Conservation (phyloP, 2,888 invertebrate species). For the Plagiodera versicolora region DNA sequence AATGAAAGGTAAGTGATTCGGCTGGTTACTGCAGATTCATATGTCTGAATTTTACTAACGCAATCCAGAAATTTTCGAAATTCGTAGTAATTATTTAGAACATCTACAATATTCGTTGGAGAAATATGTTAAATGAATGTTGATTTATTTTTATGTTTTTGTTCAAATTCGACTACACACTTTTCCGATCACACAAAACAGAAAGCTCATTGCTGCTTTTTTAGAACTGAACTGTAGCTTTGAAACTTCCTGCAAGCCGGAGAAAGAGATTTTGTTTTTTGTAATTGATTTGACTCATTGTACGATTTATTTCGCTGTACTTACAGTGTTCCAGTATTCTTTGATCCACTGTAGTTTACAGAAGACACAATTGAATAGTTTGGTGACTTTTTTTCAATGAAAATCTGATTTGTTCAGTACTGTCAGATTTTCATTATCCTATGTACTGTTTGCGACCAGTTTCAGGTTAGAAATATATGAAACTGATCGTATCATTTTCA, state of each 20-base stretch:
- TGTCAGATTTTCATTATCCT: too few relatives aligned
- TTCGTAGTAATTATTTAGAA: neutral
- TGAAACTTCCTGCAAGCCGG: conserved; percentile 35
- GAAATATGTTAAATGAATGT: too few relatives aligned
- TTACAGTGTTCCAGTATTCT: neutral
- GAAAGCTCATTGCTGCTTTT: conserved; percentile 16
- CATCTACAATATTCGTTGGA: neutral
- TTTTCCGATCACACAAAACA: conserved; percentile 8
- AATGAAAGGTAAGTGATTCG: conserved; percentile 21
- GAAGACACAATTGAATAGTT: neutral
- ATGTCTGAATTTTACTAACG: neutral
- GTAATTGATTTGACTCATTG: conserved; percentile 17
- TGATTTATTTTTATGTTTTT: neutral
- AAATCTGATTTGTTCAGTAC: neutral
- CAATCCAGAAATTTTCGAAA: neutral
- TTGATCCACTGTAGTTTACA: neutral
- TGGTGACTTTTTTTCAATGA: neutral
- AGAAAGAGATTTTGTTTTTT: conserved; percentile 41
- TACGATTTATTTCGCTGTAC: neutral
- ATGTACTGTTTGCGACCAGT: neutral
- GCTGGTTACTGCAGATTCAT: neutral
- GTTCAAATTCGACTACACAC: conserved; percentile 9
- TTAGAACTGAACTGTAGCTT: conserved; percentile 22
- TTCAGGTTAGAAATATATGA: neutral
- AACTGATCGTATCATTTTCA: neutral